Percentiles rank a stretch among this genome's conserved stretches.
phyloP scores from a whole-genome alignment of 2,888 invertebrate genomes.

The Arctia plantaginis region DNA sequence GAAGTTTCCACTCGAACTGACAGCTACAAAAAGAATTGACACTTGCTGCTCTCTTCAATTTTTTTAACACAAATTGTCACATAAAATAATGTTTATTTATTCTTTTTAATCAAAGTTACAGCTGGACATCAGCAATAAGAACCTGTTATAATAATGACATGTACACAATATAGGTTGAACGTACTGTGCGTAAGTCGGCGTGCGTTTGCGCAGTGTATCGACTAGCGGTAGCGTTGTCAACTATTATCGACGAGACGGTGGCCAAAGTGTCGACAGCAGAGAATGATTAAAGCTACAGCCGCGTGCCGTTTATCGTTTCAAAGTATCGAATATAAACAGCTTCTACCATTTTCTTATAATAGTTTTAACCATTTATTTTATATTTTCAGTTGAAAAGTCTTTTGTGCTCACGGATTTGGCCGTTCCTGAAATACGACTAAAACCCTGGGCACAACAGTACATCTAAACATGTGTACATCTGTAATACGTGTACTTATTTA shows the following conservation, averaged over 20 bases:
- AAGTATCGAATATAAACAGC: slow-evolving; percentile 15
- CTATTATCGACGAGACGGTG: slow-evolving; percentile 35
- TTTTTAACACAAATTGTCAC: no score
- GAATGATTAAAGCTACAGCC: slow-evolving; percentile 44
- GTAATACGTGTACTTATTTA: no score
- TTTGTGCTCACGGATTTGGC: not conserved
- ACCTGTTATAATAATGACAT: slow-evolving; percentile 10
- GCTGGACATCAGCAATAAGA: not conserved
- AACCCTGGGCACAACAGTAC: no score
- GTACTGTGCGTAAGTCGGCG: slow-evolving; percentile 15
- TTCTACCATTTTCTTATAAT: not conserved
- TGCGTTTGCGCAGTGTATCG: slow-evolving; percentile 35
- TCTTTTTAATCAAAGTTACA: not conserved
- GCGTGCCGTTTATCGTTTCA: slow-evolving; percentile 13
- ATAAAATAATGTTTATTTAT: not conserved
- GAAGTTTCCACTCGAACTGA: no score
- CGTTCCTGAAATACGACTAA: no score
- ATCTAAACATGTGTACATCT: no score
- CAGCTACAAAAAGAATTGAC: not conserved
- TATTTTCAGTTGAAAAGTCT: not conserved
- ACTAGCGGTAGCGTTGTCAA: slow-evolving; percentile 48
- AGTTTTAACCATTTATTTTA: not conserved
- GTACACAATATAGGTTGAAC: not conserved
- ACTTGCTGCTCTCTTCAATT: not conserved
- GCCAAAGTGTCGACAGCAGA: slow-evolving; percentile 28